Evolutionary conservation across 2,888 invertebrate species (phyloP), one percentile per base, ranked within the genome.

Genomic region (Lithophane ornitopus): DNA sequence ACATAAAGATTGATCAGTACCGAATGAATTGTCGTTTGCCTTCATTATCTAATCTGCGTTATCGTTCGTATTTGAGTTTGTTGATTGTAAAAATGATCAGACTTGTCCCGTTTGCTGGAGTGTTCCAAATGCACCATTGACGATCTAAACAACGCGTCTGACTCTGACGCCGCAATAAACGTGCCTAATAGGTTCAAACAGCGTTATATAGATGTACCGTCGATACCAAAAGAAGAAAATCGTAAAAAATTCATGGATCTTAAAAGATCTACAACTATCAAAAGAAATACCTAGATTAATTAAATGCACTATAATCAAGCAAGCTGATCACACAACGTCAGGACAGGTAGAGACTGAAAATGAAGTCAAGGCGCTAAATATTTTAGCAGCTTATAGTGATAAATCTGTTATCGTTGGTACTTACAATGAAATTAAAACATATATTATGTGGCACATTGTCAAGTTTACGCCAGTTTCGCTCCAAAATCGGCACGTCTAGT

Each of bases 1-100:
- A 80, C 80, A 78, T 87, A 79, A 41, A 68, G 69, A 68, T 61
- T 65, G 65, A 69, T 76, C 68, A 28, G 76, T 59, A 68, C 16
- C 3, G 16, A 69, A 75, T 59, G 11, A 76, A 66, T 68, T 26
- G 82, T 75, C 52, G 76, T 63, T 81, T 44, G 59, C 77, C 85
- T 81, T 81, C 46, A 68, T 34, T 49, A 70, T 26, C 14, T 49
- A 26, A 41, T 61, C 28, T 54, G 34, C 11, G 39, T 34, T 66
- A 62, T 58, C 6, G 22, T 46, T 59, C 28, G n/a, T n/a, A 19
- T 65, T 70, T 66, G 8, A 46, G 26, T 79, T 65, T 61, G 39
- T 28, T 62, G 22, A 56, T 62, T 14, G 2, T 52, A 44, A 52
- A 46, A n/a, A 63, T 62, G 67, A 39, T n/a, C n/a, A 67, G 11